phyloP scores from a whole-genome alignment of 2,797 vertebrate genomes.

The Dendrocincla tyrannina region DNA sequence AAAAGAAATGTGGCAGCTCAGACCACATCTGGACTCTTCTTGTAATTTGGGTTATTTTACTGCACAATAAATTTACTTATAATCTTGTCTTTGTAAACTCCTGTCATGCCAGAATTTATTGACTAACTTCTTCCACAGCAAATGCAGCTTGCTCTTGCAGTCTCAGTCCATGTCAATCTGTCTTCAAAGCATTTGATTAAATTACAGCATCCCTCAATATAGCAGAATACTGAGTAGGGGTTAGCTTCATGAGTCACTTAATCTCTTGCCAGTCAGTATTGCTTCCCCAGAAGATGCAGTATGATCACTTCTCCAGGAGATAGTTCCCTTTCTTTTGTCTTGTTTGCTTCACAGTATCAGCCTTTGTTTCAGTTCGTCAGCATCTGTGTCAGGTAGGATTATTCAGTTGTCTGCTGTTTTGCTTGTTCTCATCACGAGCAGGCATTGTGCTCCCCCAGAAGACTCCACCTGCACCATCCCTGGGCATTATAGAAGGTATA shows the following conservation, averaged over 20 bases:
- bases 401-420: not conserved
- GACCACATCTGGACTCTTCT: not conserved
- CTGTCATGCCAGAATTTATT: not conserved
- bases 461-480: conserved; percentile 28
- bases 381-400: not conserved
- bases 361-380: conserved; percentile 40
- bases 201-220: not conserved
- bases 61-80: not conserved
- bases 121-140: not conserved
- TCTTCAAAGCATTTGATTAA: not conserved
- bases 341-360: conserved; percentile 1
- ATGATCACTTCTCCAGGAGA: not conserved
- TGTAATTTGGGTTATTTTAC: not conserved
- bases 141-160: not conserved
- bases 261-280: not conserved
- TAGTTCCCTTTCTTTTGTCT: conserved; percentile 31
- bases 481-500: not conserved
- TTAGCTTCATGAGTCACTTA: not conserved
- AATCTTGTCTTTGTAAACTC: not conserved
- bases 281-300: not conserved
- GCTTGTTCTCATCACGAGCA: not conserved
- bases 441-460: not conserved
- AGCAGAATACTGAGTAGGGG: not conserved
- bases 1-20: not conserved
- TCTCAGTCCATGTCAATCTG: not conserved